Evolutionary conservation across 2,888 invertebrate species (phyloP).

Genomic region (Tachina lurida): DNA sequence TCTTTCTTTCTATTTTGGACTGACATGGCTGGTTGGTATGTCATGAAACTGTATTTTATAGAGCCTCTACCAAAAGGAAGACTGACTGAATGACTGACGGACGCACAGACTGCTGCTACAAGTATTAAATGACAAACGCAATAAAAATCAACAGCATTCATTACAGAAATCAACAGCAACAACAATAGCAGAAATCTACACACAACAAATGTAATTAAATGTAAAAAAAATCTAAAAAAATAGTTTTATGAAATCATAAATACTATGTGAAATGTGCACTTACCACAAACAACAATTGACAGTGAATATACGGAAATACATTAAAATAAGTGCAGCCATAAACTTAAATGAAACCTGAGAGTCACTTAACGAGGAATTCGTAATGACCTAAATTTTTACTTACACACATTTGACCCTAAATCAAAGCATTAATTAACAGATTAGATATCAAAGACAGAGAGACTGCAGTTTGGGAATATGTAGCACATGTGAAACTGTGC

Average conservation of each 20-base stretch:
- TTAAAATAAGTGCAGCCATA: constrained; percentile 11
- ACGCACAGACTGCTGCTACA: not conserved
- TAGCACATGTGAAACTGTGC: too few species aligned
- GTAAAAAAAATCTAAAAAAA: constrained; percentile 11
- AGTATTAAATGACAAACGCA: constrained; percentile 62
- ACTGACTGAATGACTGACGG: not conserved
- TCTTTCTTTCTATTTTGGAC: not conserved
- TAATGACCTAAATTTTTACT: constrained; percentile 18
- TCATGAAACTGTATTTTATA: constrained; percentile 19
- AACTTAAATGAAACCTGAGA: constrained; percentile 22
- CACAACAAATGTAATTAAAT: constrained; percentile 37
- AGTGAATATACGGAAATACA: constrained; percentile 47
- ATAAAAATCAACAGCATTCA: constrained; percentile 48
- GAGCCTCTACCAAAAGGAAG: constrained; percentile 30
- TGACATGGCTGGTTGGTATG: constrained; percentile 1
- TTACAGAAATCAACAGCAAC: not conserved
- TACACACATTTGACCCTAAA: not conserved
- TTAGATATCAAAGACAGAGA: too few species aligned
- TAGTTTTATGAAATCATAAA: constrained; percentile 46
- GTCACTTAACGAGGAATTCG: constrained; percentile 2
- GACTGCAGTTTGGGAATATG: too few species aligned
- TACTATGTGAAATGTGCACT: constrained; percentile 30
- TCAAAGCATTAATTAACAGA: too few species aligned
- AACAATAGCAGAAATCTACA: constrained; percentile 37
- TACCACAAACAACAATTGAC: constrained; percentile 36